phyloP scores from a whole-genome alignment of 2,797 vertebrate species.

The Oreonectes daqikongensis region DNA sequence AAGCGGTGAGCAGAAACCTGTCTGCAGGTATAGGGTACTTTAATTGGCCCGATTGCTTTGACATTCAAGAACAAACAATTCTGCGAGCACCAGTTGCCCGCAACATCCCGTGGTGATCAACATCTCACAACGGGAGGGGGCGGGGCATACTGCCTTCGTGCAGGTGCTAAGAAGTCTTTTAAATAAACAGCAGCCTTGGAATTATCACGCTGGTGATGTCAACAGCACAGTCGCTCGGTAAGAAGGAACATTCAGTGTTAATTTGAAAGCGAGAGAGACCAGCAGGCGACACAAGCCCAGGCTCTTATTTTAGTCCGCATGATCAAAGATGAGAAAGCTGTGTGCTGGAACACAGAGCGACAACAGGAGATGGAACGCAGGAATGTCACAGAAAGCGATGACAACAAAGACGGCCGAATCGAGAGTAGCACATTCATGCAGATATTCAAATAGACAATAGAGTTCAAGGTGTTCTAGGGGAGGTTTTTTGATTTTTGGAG shows the following conservation, averaged over 20 bases:
- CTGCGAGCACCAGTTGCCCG: constrained; percentile 11
- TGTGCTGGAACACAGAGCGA: constrained; percentile 9
- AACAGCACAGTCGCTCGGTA: background rate
- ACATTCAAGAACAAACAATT: constrained; percentile 34
- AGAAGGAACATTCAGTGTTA: constrained; percentile 28
- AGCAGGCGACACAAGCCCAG: constrained; percentile 35
- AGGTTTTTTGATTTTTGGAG: background rate
- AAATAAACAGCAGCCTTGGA: constrained; percentile 51
- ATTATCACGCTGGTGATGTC: constrained; percentile 35
- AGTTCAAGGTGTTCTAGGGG: background rate
- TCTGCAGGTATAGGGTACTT: background rate
- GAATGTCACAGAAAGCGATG: background rate
- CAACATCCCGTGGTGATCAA: constrained; percentile 18
- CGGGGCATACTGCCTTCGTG: constrained; percentile 7
- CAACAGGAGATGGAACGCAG: background rate
- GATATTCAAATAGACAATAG: background rate
- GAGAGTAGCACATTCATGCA: background rate
- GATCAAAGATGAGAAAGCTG: constrained; percentile 21
- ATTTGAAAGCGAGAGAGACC: constrained; percentile 13
- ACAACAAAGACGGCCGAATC: background rate
- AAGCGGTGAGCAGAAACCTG: background rate
- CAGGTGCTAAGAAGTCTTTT: constrained; percentile 58
- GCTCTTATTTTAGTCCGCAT: constrained; percentile 38
- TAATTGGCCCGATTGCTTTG: constrained; percentile 39
- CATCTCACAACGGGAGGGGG: constrained; percentile 4